phyloP scores from a whole-genome alignment of 2,797 vertebrate genomes.

The Gymnocypris eckloni region DNA sequence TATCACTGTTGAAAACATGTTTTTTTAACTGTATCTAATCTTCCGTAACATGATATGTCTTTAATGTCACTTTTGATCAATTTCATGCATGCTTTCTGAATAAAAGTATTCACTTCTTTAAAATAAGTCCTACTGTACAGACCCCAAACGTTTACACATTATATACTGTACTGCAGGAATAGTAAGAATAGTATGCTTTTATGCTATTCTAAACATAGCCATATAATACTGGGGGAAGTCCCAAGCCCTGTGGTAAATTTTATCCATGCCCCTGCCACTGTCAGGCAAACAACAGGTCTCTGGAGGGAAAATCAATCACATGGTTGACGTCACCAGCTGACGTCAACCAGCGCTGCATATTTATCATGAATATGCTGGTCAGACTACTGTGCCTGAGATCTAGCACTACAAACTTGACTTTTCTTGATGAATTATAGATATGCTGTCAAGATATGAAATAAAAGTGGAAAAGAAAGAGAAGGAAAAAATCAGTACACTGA shows the following conservation, averaged over 20 bases:
- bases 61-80: neutral
- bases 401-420: slow-evolving; percentile 61
- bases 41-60: neutral
- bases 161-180: neutral
- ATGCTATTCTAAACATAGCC: too few relatives aligned
- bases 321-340: slow-evolving; percentile 55
- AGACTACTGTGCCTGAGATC: slow-evolving; percentile 56
- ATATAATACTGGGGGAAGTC: neutral
- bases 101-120: neutral
- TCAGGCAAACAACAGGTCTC: slow-evolving; percentile 43
- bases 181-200: neutral
- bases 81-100: neutral
- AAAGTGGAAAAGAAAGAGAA: slow-evolving; percentile 40
- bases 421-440: slow-evolving; percentile 68
- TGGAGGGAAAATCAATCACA: slow-evolving; percentile 56
- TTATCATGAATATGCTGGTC: slow-evolving; percentile 56
- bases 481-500: slow-evolving; percentile 50
- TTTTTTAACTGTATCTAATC: neutral
- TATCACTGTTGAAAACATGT: neutral
- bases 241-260: slow-evolving; percentile 15
- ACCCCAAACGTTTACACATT: neutral
- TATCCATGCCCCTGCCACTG: slow-evolving; percentile 40
- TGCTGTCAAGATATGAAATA: slow-evolving; percentile 63
- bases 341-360: neutral
- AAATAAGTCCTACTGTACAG: neutral